Evolutionary conservation across 2,888 invertebrate species (phyloP).

Genomic region (Dolomedes plantarius): DNA sequence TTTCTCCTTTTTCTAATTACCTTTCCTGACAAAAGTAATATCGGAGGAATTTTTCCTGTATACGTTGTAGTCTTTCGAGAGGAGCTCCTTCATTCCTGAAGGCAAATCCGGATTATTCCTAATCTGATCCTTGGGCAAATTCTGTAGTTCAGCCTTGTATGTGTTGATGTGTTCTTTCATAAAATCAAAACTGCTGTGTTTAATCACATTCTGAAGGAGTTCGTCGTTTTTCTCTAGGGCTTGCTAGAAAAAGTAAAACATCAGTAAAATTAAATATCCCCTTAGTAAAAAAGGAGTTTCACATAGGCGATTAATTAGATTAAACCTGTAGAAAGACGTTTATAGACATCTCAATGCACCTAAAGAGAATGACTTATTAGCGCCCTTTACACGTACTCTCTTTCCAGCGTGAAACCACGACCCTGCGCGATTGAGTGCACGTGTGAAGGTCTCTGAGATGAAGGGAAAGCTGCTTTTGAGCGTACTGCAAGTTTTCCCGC

Average conservation of each 20-base stretch:
- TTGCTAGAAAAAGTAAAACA: background rate
- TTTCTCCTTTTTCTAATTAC: too few species aligned
- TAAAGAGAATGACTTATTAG: too few species aligned
- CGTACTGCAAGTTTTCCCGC: too few species aligned
- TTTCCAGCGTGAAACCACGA: too few species aligned
- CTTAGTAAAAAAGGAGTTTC: background rate
- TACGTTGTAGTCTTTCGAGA: background rate
- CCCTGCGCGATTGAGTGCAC: too few species aligned
- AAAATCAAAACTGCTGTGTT: slow-evolving; percentile 9
- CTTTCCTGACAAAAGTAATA: background rate
- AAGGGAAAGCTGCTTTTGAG: too few species aligned
- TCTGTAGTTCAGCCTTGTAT: background rate
- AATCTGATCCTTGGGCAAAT: background rate
- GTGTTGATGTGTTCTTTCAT: slow-evolving; percentile 2
- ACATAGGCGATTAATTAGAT: too few species aligned
- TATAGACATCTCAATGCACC: too few species aligned
- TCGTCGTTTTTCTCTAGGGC: background rate
- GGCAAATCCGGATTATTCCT: slow-evolving; percentile 10
- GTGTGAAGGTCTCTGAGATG: too few species aligned
- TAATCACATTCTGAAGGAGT: background rate
- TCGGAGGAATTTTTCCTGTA: background rate
- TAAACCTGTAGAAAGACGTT: too few species aligned
- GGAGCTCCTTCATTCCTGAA: background rate
- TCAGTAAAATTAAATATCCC: too few species aligned
- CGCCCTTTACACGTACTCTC: too few species aligned